Evolutionary conservation across 2,113 vertebrate species (phyloP), one percentile per base, ranked within the genome.

Genomic region (Morone saxatilis): DNA sequence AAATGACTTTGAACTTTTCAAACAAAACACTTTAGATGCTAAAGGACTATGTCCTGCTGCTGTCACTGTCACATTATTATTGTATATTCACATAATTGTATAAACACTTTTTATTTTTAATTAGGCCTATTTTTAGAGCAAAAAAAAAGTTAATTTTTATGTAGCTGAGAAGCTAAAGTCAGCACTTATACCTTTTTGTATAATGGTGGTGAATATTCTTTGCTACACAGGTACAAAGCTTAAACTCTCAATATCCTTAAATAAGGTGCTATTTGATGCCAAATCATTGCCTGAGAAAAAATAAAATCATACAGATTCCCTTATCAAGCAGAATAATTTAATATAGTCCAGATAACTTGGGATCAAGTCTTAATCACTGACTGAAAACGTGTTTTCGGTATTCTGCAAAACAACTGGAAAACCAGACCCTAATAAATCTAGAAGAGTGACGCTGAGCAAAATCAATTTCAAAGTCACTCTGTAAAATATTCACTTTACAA

Each of bases 1-100:
- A 94, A 94, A 94, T 91, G 54, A 91, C 93, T 92, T 90, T 91
- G 89, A 95, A 92, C 87, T 94, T 93, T 91, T 89, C 85, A 80
- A 88, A 89, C 86, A 92, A 92, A 93, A 76, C 80, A 85, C 65
- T 81, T 85, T 4, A 41, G 78, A 88, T 74, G 51, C 43, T 45
- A 74, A 72, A 84, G 22, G 19, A 63, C 41, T n/a, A 36, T 43
- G 60, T 84, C 63, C 53, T 85, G 53, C 79, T 71, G 66, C 68
- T 82, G 79, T 73, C 51, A 70, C 63, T 73, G 50, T 56, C 80
- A 80, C 56, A 61, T 80, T 71, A 69, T 78, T 25, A 36, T 36
- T 71, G 54, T 87, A 75, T 74, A 84, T 90, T 91, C 69, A 48
- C 70, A 88, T 91, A 81, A 91, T 92, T 89, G 47, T 60, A 80